These are phyloP conservation scores for Spondyliosoma cantharus DNA, from an alignment of 2,797 vertebrate genomes.

Conservation along the genomic window DNA sequence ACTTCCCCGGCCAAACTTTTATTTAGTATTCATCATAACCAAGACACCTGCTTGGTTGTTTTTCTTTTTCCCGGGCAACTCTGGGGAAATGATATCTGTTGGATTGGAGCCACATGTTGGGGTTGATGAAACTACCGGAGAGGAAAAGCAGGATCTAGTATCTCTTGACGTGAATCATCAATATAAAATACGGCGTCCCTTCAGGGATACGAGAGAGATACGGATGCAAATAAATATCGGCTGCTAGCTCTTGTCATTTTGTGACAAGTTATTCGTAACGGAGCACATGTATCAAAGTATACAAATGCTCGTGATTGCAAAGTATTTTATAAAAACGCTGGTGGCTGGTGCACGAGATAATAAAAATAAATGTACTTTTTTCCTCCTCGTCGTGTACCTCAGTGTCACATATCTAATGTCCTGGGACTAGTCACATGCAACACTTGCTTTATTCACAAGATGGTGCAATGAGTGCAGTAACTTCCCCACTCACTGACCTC, in stretches of 20 bases:
- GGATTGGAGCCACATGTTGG: slow-evolving; percentile 64
- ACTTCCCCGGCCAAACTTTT: slow-evolving; percentile 67
- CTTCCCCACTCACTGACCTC: slow-evolving; percentile 50
- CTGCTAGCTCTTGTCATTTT: slow-evolving; percentile 55
- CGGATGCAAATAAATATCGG: slow-evolving; percentile 66
- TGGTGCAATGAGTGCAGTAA: slow-evolving; percentile 82
- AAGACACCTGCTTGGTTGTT: slow-evolving; percentile 73
- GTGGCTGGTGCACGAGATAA: slow-evolving; percentile 31
- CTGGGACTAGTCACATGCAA: slow-evolving; percentile 70
- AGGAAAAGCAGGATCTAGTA: slow-evolving; percentile 66
- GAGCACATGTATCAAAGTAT: slow-evolving; percentile 39
- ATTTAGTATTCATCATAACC: slow-evolving; percentile 77
- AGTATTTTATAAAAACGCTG: slow-evolving; percentile 21
- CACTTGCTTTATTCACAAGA: slow-evolving; percentile 82
- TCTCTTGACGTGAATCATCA: slow-evolving; percentile 73
- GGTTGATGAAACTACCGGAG: slow-evolving; percentile 73
- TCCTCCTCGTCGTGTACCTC: neutral
- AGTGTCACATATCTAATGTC: slow-evolving; percentile 31
- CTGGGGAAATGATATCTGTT: slow-evolving; percentile 74
- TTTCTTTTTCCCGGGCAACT: slow-evolving; percentile 61
- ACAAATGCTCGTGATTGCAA: slow-evolving; percentile 51
- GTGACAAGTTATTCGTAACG: slow-evolving; percentile 57
- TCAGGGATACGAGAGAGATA: slow-evolving; percentile 52
- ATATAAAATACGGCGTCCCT: slow-evolving; percentile 66
- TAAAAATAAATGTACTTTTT: slow-evolving; percentile 19